phyloP scores from a whole-genome alignment of 2,797 vertebrate genomes.

The Naso thynnoides region DNA sequence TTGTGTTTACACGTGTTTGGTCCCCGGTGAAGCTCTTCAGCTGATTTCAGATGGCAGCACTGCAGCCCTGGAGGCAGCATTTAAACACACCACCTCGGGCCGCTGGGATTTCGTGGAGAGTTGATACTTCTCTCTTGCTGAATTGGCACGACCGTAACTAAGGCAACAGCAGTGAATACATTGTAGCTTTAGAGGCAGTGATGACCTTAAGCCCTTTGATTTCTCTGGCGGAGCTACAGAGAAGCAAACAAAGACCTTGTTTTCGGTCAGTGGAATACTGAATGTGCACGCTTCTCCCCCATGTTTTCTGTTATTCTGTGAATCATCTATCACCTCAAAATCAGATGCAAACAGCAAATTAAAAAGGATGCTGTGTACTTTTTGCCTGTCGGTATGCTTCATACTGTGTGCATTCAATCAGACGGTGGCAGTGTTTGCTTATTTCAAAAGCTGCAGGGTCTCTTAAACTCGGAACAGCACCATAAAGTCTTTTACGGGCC shows the following conservation, averaged over 20 bases:
- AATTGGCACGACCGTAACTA: slow-evolving; percentile 49
- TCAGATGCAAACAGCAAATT: neutral
- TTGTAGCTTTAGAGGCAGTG: slow-evolving; percentile 41
- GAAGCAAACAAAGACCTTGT: slow-evolving; percentile 34
- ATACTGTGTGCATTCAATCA: slow-evolving; percentile 23
- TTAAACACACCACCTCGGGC: slow-evolving; percentile 15
- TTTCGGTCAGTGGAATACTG: slow-evolving; percentile 30
- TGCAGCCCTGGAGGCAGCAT: slow-evolving; percentile 6
- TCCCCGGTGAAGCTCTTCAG: slow-evolving; percentile 11
- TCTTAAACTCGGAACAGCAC: slow-evolving; percentile 36
- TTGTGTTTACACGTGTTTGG: slow-evolving; percentile 4
- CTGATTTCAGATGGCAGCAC: slow-evolving; percentile 15
- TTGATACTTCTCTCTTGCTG: slow-evolving; percentile 31
- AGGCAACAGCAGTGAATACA: slow-evolving; percentile 45
- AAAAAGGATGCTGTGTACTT: neutral
- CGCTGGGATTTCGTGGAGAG: slow-evolving; percentile 26
- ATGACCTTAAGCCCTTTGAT: slow-evolving; percentile 65
- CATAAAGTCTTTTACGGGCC: slow-evolving; percentile 64
- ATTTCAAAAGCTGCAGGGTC: slow-evolving; percentile 12
- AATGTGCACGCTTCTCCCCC: slow-evolving; percentile 8
- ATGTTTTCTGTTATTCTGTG: slow-evolving; percentile 17
- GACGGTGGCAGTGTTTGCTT: slow-evolving; percentile 59
- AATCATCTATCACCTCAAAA: slow-evolving; percentile 14
- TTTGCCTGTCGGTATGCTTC: neutral
- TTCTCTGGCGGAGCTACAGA: slow-evolving; percentile 43